Percentiles rank a stretch among this genome's conserved stretches.
Conservation (phyloP, 2,797 vertebrate genomes). For the Antennarius maculatus region DNA sequence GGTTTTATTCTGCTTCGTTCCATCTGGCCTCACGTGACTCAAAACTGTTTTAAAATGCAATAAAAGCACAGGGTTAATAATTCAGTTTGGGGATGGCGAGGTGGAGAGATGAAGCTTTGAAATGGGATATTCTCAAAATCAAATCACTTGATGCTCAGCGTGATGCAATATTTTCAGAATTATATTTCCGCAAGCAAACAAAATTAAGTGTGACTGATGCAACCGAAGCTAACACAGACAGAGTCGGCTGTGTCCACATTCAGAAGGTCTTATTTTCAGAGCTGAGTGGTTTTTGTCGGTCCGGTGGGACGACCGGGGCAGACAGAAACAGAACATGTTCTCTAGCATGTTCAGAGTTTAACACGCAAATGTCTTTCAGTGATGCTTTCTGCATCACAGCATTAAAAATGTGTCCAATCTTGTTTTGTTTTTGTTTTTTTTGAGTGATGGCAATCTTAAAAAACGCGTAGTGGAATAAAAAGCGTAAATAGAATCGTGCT, state of each 20-base stretch:
- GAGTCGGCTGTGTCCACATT: neutral
- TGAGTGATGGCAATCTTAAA: no score
- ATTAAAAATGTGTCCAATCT: neutral
- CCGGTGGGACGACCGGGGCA: conserved; percentile 1
- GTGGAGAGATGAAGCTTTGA: conserved; percentile 14
- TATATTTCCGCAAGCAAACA: neutral
- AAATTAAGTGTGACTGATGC: conserved; percentile 16
- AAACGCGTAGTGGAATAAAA: no score
- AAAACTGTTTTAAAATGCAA: conserved; percentile 60
- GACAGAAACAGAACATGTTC: neutral
- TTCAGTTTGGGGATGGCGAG: conserved; percentile 38
- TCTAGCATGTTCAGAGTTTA: conserved; percentile 9
- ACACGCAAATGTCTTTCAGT: neutral
- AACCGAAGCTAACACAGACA: neutral
- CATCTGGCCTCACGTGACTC: conserved; percentile 16
- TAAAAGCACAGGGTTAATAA: conserved; percentile 52
- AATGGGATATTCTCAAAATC: conserved; percentile 16
- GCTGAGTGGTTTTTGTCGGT: neutral
- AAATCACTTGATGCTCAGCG: conserved; percentile 1
- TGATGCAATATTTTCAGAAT: neutral
- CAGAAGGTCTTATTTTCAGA: conserved; percentile 9
- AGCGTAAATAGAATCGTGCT: neutral
- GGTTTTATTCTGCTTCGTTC: conserved; percentile 21
- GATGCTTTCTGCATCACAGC: neutral
- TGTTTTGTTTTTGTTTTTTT: neutral